A percentile compares a stretch with the other conserved stretches of the same genome.
Conservation (phyloP, 1,140 invertebrate genomes). For the Dendroctonus ponderosae region DNA sequence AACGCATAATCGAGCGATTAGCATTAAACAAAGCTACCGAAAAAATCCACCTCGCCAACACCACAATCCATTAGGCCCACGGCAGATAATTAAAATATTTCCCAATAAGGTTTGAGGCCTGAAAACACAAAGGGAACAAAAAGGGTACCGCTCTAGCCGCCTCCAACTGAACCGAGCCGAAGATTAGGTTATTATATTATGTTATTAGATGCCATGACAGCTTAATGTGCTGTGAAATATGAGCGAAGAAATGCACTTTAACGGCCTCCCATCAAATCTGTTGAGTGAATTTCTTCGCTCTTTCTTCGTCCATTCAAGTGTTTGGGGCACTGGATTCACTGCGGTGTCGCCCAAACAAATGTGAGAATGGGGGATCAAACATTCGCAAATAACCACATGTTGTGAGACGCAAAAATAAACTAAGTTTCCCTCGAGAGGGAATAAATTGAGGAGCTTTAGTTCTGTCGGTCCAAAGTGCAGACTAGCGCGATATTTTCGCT, state of each 20-base stretch:
- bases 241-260: conserved; percentile 29
- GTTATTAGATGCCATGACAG: conserved; percentile 47
- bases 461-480: no score
- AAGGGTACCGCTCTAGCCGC: conserved; percentile 25
- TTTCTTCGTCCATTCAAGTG: no score
- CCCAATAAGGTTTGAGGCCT: conserved; percentile 1
- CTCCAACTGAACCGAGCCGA: conserved; percentile 28
- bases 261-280: conserved; percentile 21
- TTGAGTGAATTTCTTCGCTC: neutral
- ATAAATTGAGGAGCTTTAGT: no score
- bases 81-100: conserved; percentile 29
- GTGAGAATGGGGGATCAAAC: no score
- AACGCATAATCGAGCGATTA: no score
- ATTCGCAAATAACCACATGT: no score
- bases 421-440: no score
- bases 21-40: neutral
- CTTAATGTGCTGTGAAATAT: conserved; percentile 50
- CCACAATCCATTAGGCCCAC: no score
- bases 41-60: neutral
- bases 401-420: no score
- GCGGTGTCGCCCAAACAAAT: no score
- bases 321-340: no score
- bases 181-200: conserved; percentile 49
- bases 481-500: no score
- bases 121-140: conserved; percentile 25